Evolutionary conservation across 2,888 invertebrate genomes (phyloP).

Genomic region (Macrosoma leucophasiata): DNA sequence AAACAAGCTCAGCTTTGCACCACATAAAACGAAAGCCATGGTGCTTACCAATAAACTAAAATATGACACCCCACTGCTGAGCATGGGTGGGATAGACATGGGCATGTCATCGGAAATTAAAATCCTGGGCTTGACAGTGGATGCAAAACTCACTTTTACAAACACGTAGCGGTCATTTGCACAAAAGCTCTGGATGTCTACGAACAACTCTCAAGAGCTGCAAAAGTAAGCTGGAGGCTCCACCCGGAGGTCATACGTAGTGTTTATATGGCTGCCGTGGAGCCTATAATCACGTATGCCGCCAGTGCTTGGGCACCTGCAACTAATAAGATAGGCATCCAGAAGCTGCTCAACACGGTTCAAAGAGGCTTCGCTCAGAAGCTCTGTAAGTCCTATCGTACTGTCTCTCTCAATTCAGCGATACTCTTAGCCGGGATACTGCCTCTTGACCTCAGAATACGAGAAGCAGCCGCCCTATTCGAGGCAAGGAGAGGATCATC

Average conservation of each 20-base stretch:
- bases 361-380: slow-evolving; percentile 18
- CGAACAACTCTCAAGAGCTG: slow-evolving; percentile 1
- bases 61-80: slow-evolving; percentile 4
- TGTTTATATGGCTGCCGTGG: background rate
- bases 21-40: slow-evolving; percentile 11
- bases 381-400: slow-evolving; percentile 13
- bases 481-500: slow-evolving; percentile 17
- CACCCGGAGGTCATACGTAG: slow-evolving; percentile 4
- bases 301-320: slow-evolving; percentile 1
- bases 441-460: slow-evolving; percentile 18
- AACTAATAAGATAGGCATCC: background rate
- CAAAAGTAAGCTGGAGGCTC: slow-evolving; percentile 1
- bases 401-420: slow-evolving; percentile 17
- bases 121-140: slow-evolving; percentile 8
- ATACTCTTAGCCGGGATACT: slow-evolving; percentile 21
- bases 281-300: slow-evolving; percentile 2
- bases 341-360: slow-evolving; percentile 1
- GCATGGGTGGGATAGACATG: slow-evolving; percentile 7
- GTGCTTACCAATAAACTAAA: slow-evolving; percentile 3
- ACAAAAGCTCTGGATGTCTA: background rate
- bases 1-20: no score
- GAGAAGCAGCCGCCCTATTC: slow-evolving; percentile 18
- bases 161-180: background rate
- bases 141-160: background rate
- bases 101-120: slow-evolving; percentile 4